Evolutionary conservation across 2,888 invertebrate species (phyloP).

Genomic region (Slavum lentiscoides): DNA sequence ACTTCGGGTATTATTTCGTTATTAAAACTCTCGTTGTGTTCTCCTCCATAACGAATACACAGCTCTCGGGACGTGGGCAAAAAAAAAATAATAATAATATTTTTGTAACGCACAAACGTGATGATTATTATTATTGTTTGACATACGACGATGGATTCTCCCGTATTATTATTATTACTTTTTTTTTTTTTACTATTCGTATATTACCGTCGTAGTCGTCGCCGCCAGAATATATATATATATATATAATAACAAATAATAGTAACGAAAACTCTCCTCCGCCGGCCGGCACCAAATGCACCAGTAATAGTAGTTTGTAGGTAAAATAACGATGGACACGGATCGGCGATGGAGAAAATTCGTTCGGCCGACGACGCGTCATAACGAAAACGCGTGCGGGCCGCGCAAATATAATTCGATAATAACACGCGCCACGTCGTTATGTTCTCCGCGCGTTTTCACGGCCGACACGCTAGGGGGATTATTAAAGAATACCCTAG

Average conservation of each 20-base stretch:
- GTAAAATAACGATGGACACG: slow-evolving; percentile 16
- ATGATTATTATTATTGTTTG: slow-evolving; percentile 44
- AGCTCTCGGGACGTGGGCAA: slow-evolving; percentile 23
- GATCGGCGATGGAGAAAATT: slow-evolving; percentile 13
- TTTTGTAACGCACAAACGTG: slow-evolving; percentile 43
- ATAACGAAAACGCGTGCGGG: not conserved
- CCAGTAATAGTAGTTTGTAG: no score
- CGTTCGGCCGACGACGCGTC: not conserved
- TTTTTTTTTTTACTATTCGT: slow-evolving; percentile 36
- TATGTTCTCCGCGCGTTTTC: no score
- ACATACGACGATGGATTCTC: slow-evolving; percentile 31
- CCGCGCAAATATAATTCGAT: not conserved
- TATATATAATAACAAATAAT: slow-evolving; percentile 6
- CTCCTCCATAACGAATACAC: slow-evolving; percentile 33
- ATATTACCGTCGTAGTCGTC: not conserved
- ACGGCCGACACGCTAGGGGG: no score
- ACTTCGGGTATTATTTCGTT: slow-evolving; percentile 30
- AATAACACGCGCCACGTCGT: not conserved
- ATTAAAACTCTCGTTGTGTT: slow-evolving; percentile 36
- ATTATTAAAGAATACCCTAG: no score
- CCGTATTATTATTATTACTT: slow-evolving; percentile 4
- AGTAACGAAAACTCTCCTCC: not conserved
- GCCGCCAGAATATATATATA: not conserved
- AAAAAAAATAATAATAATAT: slow-evolving; percentile 13
- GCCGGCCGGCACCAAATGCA: not conserved